These are phyloP conservation scores for Diorhabda elongata DNA, from an alignment of 1,140 invertebrate species.

Conservation along the genomic window DNA sequence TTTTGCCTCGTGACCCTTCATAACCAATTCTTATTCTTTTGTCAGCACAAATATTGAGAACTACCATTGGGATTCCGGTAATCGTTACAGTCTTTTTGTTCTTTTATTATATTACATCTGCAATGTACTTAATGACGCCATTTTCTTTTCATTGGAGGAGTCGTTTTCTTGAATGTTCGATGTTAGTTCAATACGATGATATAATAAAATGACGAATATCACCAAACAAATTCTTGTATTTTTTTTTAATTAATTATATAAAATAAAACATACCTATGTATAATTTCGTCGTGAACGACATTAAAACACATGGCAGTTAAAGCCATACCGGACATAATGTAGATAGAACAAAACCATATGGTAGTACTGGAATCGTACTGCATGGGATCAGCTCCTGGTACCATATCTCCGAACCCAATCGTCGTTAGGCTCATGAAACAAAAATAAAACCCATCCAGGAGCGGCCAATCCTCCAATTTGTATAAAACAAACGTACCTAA, in stretches of 20 bases:
- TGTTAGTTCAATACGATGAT: no score
- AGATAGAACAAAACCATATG: conserved; percentile 89
- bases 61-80: no score
- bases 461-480: conserved; percentile 79
- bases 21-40: no score
- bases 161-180: neutral
- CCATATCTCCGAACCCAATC: conserved; percentile 86
- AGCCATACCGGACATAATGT: conserved; percentile 92
- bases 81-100: conserved; percentile 6
- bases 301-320: conserved; percentile 88
- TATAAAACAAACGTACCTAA: conserved; percentile 81
- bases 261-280: conserved; percentile 54
- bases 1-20: no score
- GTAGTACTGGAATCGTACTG: conserved; percentile 63
- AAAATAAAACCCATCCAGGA: conserved; percentile 89
- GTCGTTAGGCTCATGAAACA: conserved; percentile 92
- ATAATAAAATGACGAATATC: no score
- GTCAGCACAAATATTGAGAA: no score
- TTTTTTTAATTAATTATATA: neutral
- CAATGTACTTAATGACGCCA: neutral
- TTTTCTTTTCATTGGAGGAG: conserved; percentile 3
- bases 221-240: neutral
- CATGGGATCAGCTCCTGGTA: conserved; percentile 67
- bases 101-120: neutral
- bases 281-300: conserved; percentile 90